Conservation (phyloP, 2,797 vertebrate genomes). For the Tauraco hartlaubi region DNA sequence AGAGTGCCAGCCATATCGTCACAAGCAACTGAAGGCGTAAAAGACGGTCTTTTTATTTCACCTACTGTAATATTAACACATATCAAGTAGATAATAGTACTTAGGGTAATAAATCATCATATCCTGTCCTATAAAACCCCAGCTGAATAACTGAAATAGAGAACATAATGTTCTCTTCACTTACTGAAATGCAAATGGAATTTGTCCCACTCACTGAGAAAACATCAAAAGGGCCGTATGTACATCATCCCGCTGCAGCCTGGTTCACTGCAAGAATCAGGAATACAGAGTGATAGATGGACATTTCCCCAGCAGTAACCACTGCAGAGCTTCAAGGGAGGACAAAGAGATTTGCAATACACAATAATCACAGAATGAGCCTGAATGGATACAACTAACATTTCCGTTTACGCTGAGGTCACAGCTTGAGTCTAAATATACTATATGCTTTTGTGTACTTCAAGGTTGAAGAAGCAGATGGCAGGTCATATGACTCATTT, state of each 20-base stretch:
- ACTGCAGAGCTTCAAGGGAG: background rate
- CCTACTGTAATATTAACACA: background rate
- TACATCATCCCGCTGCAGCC: background rate
- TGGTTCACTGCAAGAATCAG: background rate
- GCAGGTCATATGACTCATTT: background rate
- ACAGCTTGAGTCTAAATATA: background rate
- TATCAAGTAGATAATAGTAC: background rate
- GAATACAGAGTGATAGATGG: background rate
- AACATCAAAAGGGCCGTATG: background rate
- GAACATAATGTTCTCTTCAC: background rate
- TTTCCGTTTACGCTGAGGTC: background rate
- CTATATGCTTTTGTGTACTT: background rate
- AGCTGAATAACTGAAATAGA: background rate
- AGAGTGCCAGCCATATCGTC: background rate
- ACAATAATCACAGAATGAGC: background rate
- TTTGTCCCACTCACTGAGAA: background rate
- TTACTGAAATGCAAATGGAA: slow-evolving; percentile 11
- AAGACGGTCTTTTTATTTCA: background rate
- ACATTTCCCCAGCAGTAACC: background rate
- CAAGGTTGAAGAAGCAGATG: background rate
- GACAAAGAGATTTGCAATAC: background rate
- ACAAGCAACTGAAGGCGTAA: background rate
- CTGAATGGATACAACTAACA: background rate
- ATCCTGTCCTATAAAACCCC: background rate
- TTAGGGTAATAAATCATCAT: background rate